A percentile compares a stretch with the other conserved stretches of the same genome.
phyloP scores from a whole-genome alignment of 2,797 vertebrate genomes.

The Melanotaenia boesemani region DNA sequence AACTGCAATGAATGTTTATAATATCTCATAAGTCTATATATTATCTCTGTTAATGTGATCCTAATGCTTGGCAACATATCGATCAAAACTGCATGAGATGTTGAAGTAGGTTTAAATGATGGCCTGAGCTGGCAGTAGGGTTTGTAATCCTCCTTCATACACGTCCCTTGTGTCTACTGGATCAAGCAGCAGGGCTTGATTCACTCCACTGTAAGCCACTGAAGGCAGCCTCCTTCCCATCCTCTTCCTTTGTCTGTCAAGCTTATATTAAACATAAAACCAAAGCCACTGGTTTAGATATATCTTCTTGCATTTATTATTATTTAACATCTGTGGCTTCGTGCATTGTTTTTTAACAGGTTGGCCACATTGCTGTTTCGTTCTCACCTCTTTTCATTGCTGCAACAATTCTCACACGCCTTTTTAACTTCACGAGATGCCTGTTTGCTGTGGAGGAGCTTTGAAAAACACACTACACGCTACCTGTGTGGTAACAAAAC shows the following conservation, averaged over 20 bases:
- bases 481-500: not conserved
- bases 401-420: not conserved
- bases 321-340: not conserved
- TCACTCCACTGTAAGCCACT: conserved; percentile 57
- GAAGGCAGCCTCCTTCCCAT: conserved; percentile 29
- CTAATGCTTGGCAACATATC: conserved; percentile 47
- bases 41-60: conserved; percentile 46
- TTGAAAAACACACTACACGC: not conserved
- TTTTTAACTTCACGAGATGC: not conserved
- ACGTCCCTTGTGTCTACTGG: conserved; percentile 50
- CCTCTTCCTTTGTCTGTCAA: conserved; percentile 12
- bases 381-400: not conserved
- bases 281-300: not conserved
- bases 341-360: not conserved
- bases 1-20: conserved; percentile 33
- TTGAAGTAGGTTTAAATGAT: conserved; percentile 54
- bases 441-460: not conserved
- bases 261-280: conserved; percentile 19
- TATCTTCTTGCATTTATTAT: not conserved
- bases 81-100: conserved; percentile 52
- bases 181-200: conserved; percentile 46
- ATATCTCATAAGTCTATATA: conserved; percentile 34
- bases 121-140: conserved; percentile 38
- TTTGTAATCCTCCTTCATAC: conserved; percentile 55
- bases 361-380: not conserved